Evolutionary conservation across 2,113 vertebrate genomes (phyloP), one percentile per base, ranked within the genome.

Genomic region (Sinocyclocheilus anophthalmus): DNA sequence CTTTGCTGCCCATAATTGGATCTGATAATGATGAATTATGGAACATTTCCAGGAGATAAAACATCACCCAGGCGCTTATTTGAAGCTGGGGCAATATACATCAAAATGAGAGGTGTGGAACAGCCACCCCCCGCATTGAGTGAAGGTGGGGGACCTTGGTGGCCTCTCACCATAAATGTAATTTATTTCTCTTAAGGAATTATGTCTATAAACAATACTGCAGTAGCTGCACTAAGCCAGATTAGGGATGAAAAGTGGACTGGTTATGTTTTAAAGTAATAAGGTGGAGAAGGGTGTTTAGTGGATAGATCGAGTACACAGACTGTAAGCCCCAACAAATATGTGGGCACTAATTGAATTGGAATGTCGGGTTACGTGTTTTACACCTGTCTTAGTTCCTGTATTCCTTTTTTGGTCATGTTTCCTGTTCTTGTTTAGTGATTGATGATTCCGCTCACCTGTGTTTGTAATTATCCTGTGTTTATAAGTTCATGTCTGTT

Each of bases 11-110:
- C 84, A 80, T 89, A 88, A 91, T 78, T 84, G 78, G 84, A 88
- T 86, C 89, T 81, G 88, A 92, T 93, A 88, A 93, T 91, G 90
- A 93, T 92, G 85, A 93, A 91, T 92, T 90, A 91, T 91, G 87
- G 90, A 90, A 89, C 89, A 89, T 92, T 92, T 92, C 78, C 79
- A 75, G 72, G 85, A 89, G 87, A 93, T 88, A 90, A 90, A 89
- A 82, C 87, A 90, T 91, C 77, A 18, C 37, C 53, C 76, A 20
- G 72, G 84, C 26, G 79, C 84, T 90, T 87, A 83, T 88, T 92
- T 87, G 72, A 91, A 86, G 76, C 76, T 12, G 30, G 81, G 82
- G 86, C 81, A 82, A 65, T 85, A 70, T 89, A 86, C 77, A 91
- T 85, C 82, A 88, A 69, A 88, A 77, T 26, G 77, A 89, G 79